Base-by-base conservation (phyloP, 2,113 vertebrate genomes). In the Hoplias malabaricus region DNA sequence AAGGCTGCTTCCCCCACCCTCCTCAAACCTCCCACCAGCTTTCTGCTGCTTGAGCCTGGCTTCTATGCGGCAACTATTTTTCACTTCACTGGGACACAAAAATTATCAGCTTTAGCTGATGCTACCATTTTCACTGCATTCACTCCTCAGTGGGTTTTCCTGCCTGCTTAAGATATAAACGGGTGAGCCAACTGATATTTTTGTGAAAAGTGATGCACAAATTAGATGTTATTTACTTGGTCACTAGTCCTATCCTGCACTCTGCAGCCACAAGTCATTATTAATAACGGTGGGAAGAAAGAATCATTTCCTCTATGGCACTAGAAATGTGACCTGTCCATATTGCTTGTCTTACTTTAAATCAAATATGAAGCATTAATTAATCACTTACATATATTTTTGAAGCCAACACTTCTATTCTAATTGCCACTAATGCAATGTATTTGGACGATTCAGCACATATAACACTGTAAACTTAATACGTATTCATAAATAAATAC, bases 11-110 rank as follows among this genome's bases (percentile, higher is more conserved):
- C 63, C 77, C 38, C 69, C 40, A 66, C 62, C 74, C 27, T 65
- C 50, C 66, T 40, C 67, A 76, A 70, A 67, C 66, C 77, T 66
- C 67, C 59, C 71, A 71, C 71, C 23, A 67, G 23, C 86, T 89
- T 85, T 89, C 87, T 82, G 79, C 90, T 81, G 10, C 57, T 65
- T 36, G 61, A 65, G 59, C 63, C 69, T 66, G 34, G 69, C 40
- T 69, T 82, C 66, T 78, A 23, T 75, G 34, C 25, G 33, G 29
- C 36, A 42, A 67, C 59, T 77, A 40, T 73, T 73, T 77, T 82
- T 13, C 29, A 25, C 14, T 73, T 68, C 43, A 25, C 27, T 29
- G 19, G 2, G 50, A 33, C 27, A 16, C 62, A 54, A 14, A 71
- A n/a, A 54, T 78, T 78, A 78, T 62, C 57, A 78, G 42, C 57